Evolutionary conservation across 2,888 invertebrate species (phyloP).

Genomic region (Campaea margaritaria): DNA sequence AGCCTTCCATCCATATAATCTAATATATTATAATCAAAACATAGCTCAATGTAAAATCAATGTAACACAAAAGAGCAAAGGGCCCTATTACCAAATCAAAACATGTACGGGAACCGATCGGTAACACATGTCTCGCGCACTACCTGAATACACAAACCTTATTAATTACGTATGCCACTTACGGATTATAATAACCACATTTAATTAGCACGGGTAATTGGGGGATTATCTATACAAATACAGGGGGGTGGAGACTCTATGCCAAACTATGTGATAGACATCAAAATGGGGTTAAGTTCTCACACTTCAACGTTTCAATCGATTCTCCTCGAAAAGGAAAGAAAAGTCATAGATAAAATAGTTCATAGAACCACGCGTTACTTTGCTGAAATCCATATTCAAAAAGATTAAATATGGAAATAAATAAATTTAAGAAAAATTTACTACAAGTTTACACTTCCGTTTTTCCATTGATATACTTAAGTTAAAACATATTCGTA

Average conservation of each 20-base stretch:
- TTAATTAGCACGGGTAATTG: conserved; percentile 29
- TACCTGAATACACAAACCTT: conserved; percentile 40
- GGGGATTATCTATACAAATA: conserved; percentile 6
- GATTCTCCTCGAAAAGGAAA: no score
- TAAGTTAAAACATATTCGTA: no score
- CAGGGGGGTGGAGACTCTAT: neutral
- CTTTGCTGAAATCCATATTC: no score
- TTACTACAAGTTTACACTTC: no score
- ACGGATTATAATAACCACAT: conserved; percentile 39
- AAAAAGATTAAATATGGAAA: no score
- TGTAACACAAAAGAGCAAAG: conserved; percentile 1
- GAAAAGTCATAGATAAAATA: no score
- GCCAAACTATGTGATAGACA: neutral
- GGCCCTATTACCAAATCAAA: conserved; percentile 19
- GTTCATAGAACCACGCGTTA: no score
- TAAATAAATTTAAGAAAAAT: no score
- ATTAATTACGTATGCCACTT: conserved; percentile 42
- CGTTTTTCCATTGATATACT: no score
- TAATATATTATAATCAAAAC: neutral
- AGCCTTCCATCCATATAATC: no score
- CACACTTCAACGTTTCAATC: no score
- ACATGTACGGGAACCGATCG: conserved; percentile 27
- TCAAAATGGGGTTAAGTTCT: neutral
- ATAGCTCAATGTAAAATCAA: neutral
- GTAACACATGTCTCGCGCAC: conserved; percentile 33